Percentiles rank a stretch among this genome's conserved stretches.
phyloP scores from a whole-genome alignment of 1,140 invertebrate genomes.

The Micrasema longulum region DNA sequence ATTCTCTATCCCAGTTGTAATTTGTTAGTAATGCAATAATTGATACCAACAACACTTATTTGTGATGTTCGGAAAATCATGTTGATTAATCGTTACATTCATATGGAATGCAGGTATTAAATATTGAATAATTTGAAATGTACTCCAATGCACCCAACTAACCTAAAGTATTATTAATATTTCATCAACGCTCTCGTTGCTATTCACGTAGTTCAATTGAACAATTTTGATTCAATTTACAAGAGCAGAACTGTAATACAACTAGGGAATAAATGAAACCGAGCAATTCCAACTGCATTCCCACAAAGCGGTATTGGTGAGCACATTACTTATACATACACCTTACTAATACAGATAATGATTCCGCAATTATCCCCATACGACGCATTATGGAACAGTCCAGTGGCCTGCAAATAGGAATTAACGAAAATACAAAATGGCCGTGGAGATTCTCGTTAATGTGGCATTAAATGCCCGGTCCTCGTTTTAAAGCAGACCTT shows the following conservation, averaged over 20 bases:
- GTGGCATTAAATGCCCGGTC: slow-evolving; percentile 43
- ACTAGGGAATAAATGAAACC: slow-evolving; percentile 12
- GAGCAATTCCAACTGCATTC: slow-evolving; percentile 9
- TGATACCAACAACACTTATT: too few species aligned
- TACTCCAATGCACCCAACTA: too few species aligned
- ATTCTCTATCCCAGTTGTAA: too few species aligned
- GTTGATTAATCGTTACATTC: too few species aligned
- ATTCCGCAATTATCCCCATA: slow-evolving; percentile 31
- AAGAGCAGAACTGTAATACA: slow-evolving; percentile 1
- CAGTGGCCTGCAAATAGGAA: slow-evolving; percentile 33
- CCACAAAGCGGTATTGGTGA: not conserved
- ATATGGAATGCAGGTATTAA: too few species aligned
- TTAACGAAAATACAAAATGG: slow-evolving; percentile 37
- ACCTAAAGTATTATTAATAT: too few species aligned
- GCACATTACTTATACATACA: not conserved
- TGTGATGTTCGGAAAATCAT: too few species aligned
- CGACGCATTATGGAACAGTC: not conserved
- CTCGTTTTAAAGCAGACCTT: slow-evolving; percentile 30
- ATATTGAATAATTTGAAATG: too few species aligned
- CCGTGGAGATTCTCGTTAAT: slow-evolving; percentile 42
- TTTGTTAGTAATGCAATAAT: too few species aligned
- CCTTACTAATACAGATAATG: not conserved
- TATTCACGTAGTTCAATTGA: not conserved
- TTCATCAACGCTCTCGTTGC: not conserved
- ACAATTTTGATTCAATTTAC: slow-evolving; percentile 3